Evolutionary conservation across 2,888 invertebrate species (phyloP).

Genomic region (Pycnomerus fuliginosus): DNA sequence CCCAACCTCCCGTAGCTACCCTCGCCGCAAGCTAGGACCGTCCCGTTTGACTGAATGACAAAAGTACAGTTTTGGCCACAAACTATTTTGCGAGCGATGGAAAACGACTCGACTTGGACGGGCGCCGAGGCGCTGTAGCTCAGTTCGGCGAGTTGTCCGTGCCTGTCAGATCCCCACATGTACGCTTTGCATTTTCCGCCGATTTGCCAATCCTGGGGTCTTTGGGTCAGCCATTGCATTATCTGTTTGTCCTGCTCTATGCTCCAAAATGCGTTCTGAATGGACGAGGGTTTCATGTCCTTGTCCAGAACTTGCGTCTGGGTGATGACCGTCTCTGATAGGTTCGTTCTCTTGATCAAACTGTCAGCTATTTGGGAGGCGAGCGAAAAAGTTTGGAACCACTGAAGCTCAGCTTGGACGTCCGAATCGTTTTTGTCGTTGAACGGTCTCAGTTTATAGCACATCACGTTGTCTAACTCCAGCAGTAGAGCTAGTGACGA

Average conservation of each 20-base stretch:
- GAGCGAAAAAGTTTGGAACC: slow-evolving; percentile 59
- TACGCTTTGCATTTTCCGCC: slow-evolving; percentile 63
- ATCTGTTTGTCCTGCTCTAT: slow-evolving; percentile 61
- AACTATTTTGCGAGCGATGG: slow-evolving; percentile 58
- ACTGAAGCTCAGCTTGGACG: slow-evolving; percentile 56
- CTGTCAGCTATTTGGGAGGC: slow-evolving; percentile 59
- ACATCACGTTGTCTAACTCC: slow-evolving; percentile 56
- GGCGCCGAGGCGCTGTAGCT: slow-evolving; percentile 51
- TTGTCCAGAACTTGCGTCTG: slow-evolving; percentile 31
- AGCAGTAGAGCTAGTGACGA: slow-evolving; percentile 58
- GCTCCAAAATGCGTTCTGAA: slow-evolving; percentile 58
- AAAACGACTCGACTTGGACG: slow-evolving; percentile 53
- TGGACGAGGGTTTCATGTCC: slow-evolving; percentile 31
- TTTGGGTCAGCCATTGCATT: slow-evolving; percentile 61
- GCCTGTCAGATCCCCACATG: slow-evolving; percentile 64
- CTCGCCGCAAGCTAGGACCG: slow-evolving; percentile 64
- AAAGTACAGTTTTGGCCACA: slow-evolving; percentile 69
- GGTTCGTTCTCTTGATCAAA: slow-evolving; percentile 53
- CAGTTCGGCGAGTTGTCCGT: slow-evolving; percentile 62
- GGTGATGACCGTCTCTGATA: slow-evolving; percentile 51
- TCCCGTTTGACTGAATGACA: slow-evolving; percentile 60
- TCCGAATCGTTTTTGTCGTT: slow-evolving; percentile 50
- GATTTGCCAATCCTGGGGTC: slow-evolving; percentile 65
- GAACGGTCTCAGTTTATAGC: slow-evolving; percentile 54
- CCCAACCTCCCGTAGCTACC: slow-evolving; percentile 65